These are phyloP conservation scores for Colistium nudipinnis DNA, from an alignment of 2,113 vertebrate species.

Conservation along the genomic window DNA sequence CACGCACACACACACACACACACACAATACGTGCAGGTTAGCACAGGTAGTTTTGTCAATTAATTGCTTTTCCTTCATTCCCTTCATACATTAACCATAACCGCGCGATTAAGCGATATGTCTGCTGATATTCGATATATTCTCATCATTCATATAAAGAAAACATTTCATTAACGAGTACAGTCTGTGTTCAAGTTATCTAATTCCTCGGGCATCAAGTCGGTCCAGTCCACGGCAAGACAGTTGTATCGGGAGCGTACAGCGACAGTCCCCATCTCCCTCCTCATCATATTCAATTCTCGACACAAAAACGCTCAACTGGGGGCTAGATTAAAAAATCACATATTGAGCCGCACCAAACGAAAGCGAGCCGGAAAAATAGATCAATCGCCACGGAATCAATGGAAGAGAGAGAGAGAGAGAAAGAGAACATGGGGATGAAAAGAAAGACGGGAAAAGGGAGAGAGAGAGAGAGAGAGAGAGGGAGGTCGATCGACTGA, in stretches of 20 bases:
- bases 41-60: no score
- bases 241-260: no score
- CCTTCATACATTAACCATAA: background rate
- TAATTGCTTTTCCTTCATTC: no score
- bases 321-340: slow-evolving; percentile 52
- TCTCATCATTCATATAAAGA: no score
- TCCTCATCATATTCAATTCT: background rate
- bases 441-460: slow-evolving; percentile 27
- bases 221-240: no score
- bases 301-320: slow-evolving; percentile 30
- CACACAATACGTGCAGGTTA: background rate
- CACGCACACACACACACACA: slow-evolving; percentile 4
- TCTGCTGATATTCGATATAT: background rate
- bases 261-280: background rate
- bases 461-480: slow-evolving; percentile 6
- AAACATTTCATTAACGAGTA: no score
- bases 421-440: background rate
- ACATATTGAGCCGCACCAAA: slow-evolving; percentile 34
- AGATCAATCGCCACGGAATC: slow-evolving; percentile 49
- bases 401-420: slow-evolving; percentile 17
- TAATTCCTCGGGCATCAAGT: no score
- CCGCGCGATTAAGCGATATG: background rate
- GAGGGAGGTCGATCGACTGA: slow-evolving; percentile 60
- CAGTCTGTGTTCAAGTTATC: no score
- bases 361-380: slow-evolving; percentile 48